Conservation (phyloP, 2,113 vertebrate species). For the Microtus pennsylvanicus region DNA sequence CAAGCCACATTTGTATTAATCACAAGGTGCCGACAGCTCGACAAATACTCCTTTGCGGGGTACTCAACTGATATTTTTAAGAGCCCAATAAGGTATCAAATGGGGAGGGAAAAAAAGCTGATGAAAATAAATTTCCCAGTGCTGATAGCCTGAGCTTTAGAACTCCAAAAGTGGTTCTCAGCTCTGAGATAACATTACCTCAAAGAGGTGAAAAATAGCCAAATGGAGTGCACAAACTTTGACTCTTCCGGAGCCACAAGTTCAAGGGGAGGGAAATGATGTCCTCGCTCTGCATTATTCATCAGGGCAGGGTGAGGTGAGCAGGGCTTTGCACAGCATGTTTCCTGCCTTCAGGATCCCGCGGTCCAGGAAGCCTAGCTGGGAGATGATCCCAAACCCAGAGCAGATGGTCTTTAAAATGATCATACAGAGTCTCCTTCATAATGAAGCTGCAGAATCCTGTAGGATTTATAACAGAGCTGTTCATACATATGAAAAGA, state of each 20-base stretch:
- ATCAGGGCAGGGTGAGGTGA: slow-evolving; percentile 70
- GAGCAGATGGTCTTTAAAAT: slow-evolving; percentile 86
- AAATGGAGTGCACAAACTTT: slow-evolving; percentile 77
- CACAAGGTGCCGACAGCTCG: slow-evolving; percentile 73
- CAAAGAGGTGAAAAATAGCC: slow-evolving; percentile 82
- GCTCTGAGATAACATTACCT: slow-evolving; percentile 78
- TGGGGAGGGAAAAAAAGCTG: background rate
- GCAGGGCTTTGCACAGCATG: slow-evolving; percentile 79
- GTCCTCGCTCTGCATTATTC: slow-evolving; percentile 83
- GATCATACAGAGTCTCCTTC: slow-evolving; percentile 79
- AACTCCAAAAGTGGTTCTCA: slow-evolving; percentile 72
- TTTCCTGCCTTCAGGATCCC: slow-evolving; percentile 79
- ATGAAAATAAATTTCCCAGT: slow-evolving; percentile 70
- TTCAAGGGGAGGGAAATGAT: slow-evolving; percentile 78
- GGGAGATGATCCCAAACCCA: slow-evolving; percentile 80
- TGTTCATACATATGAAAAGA: slow-evolving; percentile 81
- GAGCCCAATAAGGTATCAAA: slow-evolving; percentile 78
- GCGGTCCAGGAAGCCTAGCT: slow-evolving; percentile 74
- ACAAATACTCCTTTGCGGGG: slow-evolving; percentile 79
- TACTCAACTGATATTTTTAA: slow-evolving; percentile 80
- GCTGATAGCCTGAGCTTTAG: slow-evolving; percentile 72
- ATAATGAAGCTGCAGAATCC: slow-evolving; percentile 82
- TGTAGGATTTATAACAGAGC: slow-evolving; percentile 79
- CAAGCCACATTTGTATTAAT: slow-evolving; percentile 71
- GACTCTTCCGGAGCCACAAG: slow-evolving; percentile 80